Conservation (phyloP, 2,888 invertebrate species). For the Nephrocerus scutellatus region DNA sequence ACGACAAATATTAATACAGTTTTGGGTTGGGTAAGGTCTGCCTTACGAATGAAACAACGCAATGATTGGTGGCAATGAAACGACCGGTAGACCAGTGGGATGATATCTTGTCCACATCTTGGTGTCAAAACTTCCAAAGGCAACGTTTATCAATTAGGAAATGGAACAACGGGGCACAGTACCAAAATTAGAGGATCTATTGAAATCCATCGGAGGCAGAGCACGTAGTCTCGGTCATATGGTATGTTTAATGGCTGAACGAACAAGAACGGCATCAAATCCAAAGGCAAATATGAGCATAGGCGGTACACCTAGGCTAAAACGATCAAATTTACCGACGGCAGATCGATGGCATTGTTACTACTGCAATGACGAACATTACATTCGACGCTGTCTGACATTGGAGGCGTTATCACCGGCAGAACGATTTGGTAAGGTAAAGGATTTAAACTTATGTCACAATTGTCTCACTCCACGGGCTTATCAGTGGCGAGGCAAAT, state of each 20-base stretch:
- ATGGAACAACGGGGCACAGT: slow-evolving; percentile 9
- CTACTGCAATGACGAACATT: slow-evolving; percentile 7
- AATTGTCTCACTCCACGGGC: slow-evolving; percentile 13
- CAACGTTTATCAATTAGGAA: slow-evolving; percentile 11
- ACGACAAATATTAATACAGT: no score
- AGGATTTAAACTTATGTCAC: slow-evolving; percentile 8
- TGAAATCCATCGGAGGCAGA: slow-evolving; percentile 10
- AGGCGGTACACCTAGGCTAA: slow-evolving; percentile 1
- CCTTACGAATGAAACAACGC: slow-evolving; percentile 3
- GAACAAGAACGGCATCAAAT: background rate
- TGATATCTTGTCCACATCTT: slow-evolving; percentile 6
- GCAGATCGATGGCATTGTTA: slow-evolving; percentile 10
- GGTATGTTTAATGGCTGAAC: slow-evolving; percentile 1
- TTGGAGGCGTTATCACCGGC: background rate
- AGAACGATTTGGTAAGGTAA: slow-evolving; percentile 9
- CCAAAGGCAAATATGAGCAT: slow-evolving; percentile 4
- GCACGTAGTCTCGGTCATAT: no score
- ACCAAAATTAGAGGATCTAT: background rate
- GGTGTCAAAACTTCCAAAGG: slow-evolving; percentile 6
- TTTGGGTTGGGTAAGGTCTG: slow-evolving; percentile 8
- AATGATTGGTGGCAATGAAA: slow-evolving; percentile 4
- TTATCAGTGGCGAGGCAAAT: slow-evolving; percentile 5
- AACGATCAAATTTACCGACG: slow-evolving; percentile 2
- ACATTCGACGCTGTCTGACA: slow-evolving; percentile 2
- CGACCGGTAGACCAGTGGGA: slow-evolving; percentile 8